Conservation (phyloP, 2,797 vertebrate genomes). For the Staurois parvus region DNA sequence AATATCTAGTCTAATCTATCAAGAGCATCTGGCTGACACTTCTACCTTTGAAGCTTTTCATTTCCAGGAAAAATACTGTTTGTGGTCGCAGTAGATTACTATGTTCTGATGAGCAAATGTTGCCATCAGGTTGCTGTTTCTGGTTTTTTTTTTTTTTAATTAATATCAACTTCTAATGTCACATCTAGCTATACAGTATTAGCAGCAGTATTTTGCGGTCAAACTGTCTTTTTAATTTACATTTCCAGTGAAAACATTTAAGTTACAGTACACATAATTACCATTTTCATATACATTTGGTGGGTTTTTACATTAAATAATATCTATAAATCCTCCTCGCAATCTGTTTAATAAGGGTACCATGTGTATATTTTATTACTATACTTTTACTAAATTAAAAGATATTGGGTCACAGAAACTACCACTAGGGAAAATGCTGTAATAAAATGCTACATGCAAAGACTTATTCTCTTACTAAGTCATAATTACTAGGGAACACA, state of each 20-base stretch:
- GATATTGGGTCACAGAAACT: background rate
- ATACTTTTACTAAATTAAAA: background rate
- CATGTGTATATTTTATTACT: background rate
- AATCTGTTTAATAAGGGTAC: background rate
- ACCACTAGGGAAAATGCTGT: no score
- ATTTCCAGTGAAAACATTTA: background rate
- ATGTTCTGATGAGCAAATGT: background rate
- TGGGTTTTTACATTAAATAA: no score
- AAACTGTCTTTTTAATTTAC: background rate
- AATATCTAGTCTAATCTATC: background rate
- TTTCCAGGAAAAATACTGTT: background rate
- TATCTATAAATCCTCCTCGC: no score
- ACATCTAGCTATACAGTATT: background rate
- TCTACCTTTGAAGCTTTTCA: background rate
- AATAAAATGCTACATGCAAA: no score
- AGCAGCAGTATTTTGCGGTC: background rate
- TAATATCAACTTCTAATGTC: background rate
- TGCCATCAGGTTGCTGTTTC: background rate
- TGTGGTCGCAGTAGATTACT: background rate
- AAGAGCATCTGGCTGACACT: background rate
- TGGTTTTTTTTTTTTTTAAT: constrained; percentile 4
- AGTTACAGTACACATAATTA: no score
- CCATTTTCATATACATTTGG: no score
- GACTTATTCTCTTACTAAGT: no score
- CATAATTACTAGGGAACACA: no score